phyloP scores from a whole-genome alignment of 2,113 vertebrate species.

The Osmerus eperlanus region DNA sequence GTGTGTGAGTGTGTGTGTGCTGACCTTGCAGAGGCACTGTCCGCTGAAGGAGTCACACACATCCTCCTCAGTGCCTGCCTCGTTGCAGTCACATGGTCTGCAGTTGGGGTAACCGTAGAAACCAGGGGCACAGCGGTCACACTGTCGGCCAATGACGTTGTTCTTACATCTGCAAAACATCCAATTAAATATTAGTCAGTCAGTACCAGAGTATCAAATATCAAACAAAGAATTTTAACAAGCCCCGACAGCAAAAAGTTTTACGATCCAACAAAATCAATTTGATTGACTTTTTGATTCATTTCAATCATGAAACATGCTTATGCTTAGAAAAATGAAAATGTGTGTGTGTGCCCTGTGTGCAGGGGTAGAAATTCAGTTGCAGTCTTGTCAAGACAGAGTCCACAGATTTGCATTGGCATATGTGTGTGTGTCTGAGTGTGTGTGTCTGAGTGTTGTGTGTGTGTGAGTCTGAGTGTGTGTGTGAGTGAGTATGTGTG shows the following conservation, averaged over 20 bases:
- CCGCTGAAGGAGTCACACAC: conserved; percentile 82
- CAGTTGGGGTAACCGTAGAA: conserved; percentile 88
- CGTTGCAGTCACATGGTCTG: conserved; percentile 82
- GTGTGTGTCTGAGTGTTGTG: not conserved
- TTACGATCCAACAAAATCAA: too few relatives aligned
- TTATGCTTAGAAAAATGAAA: too few relatives aligned
- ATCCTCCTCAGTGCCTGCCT: conserved; percentile 76
- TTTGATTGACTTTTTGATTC: too few relatives aligned
- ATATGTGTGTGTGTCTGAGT: conserved; percentile 1
- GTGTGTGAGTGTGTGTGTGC: conserved; percentile 15
- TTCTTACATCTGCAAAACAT: conserved; percentile 80
- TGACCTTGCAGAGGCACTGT: conserved; percentile 91
- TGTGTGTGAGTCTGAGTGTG: not conserved
- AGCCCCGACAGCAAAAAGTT: too few relatives aligned
- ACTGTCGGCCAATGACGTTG: conserved; percentile 85
- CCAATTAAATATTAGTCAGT: too few relatives aligned
- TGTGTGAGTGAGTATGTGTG: not conserved
- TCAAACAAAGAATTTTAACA: too few relatives aligned
- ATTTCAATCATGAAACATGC: too few relatives aligned
- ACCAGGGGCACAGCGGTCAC: conserved; percentile 84
- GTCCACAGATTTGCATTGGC: conserved; percentile 26
- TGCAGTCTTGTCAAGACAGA: conserved; percentile 40
- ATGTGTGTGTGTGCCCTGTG: too few relatives aligned
- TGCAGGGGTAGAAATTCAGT: too few relatives aligned
- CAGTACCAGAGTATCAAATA: too few relatives aligned